A percentile compares a stretch with the other conserved stretches of the same genome.
Evolutionary conservation across 2,113 vertebrate species (phyloP).

Genomic region (Melanerpes aurifrons): DNA sequence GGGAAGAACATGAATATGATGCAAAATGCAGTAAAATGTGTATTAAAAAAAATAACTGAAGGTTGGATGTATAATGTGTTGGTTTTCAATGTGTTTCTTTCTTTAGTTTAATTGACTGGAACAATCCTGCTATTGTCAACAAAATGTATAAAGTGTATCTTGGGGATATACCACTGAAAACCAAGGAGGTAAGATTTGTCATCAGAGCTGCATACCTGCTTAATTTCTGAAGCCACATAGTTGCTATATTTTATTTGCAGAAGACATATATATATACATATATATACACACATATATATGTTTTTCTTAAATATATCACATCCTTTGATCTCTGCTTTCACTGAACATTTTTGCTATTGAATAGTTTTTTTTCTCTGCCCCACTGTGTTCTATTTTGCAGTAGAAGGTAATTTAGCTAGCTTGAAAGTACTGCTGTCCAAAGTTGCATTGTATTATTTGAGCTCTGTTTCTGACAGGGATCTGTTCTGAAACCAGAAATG

Average conservation of each 20-base stretch:
- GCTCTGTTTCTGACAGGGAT: constrained; percentile 79
- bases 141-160: constrained; percentile 98
- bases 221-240: background rate
- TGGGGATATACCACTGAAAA: constrained; percentile 97
- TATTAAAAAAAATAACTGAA: background rate
- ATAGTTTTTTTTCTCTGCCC: background rate
- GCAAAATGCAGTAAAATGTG: background rate
- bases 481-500: constrained; percentile 90
- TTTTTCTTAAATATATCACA: background rate
- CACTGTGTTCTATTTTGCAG: background rate
- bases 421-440: background rate
- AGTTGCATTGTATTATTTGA: background rate
- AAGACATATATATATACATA: accelerated
- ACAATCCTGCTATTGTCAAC: constrained; percentile 93
- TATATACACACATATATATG: accelerated
- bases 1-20: background rate
- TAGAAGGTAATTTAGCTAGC: background rate
- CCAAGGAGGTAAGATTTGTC: constrained; percentile 87
- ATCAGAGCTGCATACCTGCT: background rate
- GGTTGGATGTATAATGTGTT: background rate
- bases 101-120: constrained; percentile 96
- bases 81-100: constrained; percentile 35
- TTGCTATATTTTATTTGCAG: background rate
- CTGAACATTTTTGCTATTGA: background rate
- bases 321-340: background rate